Percentiles rank a stretch among this genome's conserved stretches.
Conservation (phyloP, 1,140 invertebrate genomes). For the Drosophila mojavensis region DNA sequence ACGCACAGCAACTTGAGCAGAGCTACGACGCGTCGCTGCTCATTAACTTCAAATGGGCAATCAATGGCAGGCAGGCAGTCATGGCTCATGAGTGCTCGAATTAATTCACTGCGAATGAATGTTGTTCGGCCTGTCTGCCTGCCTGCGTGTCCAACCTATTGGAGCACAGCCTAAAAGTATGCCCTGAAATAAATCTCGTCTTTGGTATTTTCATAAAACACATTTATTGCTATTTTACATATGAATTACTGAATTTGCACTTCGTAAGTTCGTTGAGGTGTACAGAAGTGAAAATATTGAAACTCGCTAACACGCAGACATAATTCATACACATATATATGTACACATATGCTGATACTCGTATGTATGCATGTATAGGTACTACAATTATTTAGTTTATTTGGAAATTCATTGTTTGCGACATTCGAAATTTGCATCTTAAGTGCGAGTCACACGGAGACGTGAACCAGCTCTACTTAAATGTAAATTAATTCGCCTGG, state of each 20-base stretch:
- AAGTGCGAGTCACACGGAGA: not conserved
- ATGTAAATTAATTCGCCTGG: not conserved
- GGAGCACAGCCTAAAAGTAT: slow-evolving; percentile 23
- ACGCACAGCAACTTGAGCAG: not conserved
- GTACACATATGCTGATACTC: not conserved
- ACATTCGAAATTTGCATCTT: slow-evolving; percentile 9
- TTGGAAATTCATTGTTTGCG: not conserved
- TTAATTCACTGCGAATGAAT: not conserved
- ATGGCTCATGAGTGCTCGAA: not conserved
- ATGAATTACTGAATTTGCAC: slow-evolving; percentile 37
- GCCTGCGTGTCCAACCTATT: too few species aligned
- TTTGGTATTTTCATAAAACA: slow-evolving; percentile 45
- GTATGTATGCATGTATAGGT: not conserved
- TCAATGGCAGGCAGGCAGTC: slow-evolving; percentile 8
- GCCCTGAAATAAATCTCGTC: not conserved
- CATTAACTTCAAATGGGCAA: slow-evolving; percentile 54
- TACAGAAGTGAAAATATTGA: slow-evolving; percentile 38
- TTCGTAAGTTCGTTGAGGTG: slow-evolving; percentile 45
- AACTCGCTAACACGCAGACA: slow-evolving; percentile 13
- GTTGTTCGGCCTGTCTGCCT: too few species aligned
- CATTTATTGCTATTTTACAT: slow-evolving; percentile 47
- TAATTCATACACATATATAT: slow-evolving; percentile 1
- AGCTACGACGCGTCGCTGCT: slow-evolving; percentile 42
- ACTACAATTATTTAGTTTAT: not conserved
- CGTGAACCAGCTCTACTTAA: not conserved